Evolutionary conservation across 1,140 invertebrate species (phyloP).

Genomic region (Penaeus indicus): DNA sequence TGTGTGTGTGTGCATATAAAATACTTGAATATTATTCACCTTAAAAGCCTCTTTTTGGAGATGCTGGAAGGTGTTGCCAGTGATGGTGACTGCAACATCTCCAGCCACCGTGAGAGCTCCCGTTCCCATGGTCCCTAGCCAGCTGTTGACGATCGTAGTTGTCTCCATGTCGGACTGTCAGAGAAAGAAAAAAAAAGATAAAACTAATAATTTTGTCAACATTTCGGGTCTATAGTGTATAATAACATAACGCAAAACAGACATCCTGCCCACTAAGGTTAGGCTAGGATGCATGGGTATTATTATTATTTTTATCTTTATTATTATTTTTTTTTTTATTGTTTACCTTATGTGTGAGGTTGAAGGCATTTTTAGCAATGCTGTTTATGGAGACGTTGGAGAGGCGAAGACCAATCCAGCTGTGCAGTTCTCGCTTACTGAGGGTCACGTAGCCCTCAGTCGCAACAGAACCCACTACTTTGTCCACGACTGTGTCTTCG

Average conservation of each 20-base stretch:
- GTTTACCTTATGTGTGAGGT: constrained; percentile 54
- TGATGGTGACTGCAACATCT: constrained; percentile 49
- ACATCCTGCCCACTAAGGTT: no score
- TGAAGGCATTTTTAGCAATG: constrained; percentile 41
- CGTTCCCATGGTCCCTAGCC: constrained; percentile 23
- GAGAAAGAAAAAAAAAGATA: not conserved
- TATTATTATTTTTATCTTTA: no score
- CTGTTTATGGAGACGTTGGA: constrained; percentile 38
- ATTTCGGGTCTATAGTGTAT: no score
- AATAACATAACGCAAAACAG: no score
- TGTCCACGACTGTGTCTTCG: constrained; percentile 36
- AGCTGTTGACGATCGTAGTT: constrained; percentile 21
- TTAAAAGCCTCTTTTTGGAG: constrained; percentile 44
- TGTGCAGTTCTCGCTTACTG: constrained; percentile 47
- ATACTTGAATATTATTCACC: not conserved
- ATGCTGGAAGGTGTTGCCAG: constrained; percentile 38
- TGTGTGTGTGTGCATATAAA: not conserved
- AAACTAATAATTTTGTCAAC: not conserved
- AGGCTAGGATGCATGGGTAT: no score
- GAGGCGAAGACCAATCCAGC: constrained; percentile 42
- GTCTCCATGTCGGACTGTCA: constrained; percentile 51
- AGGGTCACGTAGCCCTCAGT: constrained; percentile 29
- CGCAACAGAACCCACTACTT: constrained; percentile 36
- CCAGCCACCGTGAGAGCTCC: constrained; percentile 35
- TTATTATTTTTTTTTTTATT: no score